Evolutionary conservation across 2,797 vertebrate genomes (phyloP), one percentile per base, ranked within the genome.

Genomic region (Pelochelys cantorii): DNA sequence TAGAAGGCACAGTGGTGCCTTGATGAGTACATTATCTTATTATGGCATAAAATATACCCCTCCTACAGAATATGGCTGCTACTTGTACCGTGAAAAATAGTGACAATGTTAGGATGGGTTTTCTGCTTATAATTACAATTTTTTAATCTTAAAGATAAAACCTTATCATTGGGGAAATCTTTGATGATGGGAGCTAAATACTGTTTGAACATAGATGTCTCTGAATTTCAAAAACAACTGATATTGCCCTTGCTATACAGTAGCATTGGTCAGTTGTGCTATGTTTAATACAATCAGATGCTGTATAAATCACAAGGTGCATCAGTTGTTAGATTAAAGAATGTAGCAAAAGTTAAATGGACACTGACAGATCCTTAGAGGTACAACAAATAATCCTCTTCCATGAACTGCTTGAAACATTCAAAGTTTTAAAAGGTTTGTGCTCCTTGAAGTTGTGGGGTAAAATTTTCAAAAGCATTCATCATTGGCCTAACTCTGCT

Each of bases 21-120:
- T 82, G 53, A 56, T 74, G 48, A 55, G 79, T 55, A 22, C 17
- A 53, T 89, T 37, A 15, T 52, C 25, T 83, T 60, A 52, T 31
- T 85, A 87, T 55, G 85, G 86, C 68, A 83, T n/a, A 80, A 87
- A 79, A 59, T 79, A 92, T 82, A 60, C 42, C n/a, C 48, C 54
- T 80, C 79, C 52, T 17, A 11, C 48, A 12, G 23, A 37, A 22
- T 37, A 81, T 55, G 20, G 54, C n/a, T 68, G 34, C 42, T 48
- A 48, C 27, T 68, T 68, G 25, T 20, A 80, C 27, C 34, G 54
- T 52, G 62, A 86, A 79, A 17, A 79, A 25, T 27, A 80, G 27
- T 10, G 20, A 80, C 34, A 60, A 56, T 80, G 34, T 27, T 87
- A 12, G n/a, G 18, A 34, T 54, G 13, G 25, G 48, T 42, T 62